A percentile compares a stretch with the other conserved stretches of the same genome.
Evolutionary conservation across 2,797 vertebrate genomes (phyloP).

Genomic region (Clarias laeviceps): DNA sequence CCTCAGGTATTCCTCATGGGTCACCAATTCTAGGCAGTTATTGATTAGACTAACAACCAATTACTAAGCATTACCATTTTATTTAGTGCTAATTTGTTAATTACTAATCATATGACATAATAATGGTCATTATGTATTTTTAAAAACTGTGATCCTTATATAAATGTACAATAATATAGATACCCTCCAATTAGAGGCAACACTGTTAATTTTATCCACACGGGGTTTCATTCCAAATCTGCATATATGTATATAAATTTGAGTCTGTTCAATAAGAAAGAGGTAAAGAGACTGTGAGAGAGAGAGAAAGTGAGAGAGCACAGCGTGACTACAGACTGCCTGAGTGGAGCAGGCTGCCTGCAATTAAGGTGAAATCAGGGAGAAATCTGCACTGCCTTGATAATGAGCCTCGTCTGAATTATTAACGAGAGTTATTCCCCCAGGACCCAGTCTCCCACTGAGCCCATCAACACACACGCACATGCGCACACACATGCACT

Average conservation of each 20-base stretch:
- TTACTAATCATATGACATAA: background rate
- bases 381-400: slow-evolving; percentile 84
- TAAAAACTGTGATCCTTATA: background rate
- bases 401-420: slow-evolving; percentile 86
- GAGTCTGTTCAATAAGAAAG: slow-evolving; percentile 23
- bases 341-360: slow-evolving; percentile 80
- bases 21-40: background rate
- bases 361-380: slow-evolving; percentile 86
- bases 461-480: slow-evolving; percentile 71
- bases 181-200: slow-evolving; percentile 1
- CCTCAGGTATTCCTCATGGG: background rate
- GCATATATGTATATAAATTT: slow-evolving; percentile 28
- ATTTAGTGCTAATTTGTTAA: slow-evolving; percentile 2
- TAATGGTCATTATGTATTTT: background rate
- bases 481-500: slow-evolving; percentile 50
- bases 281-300: slow-evolving; percentile 61
- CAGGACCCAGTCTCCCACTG: slow-evolving; percentile 76
- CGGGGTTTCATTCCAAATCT: slow-evolving; percentile 13
- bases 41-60: slow-evolving; percentile 14
- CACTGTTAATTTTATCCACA: slow-evolving; percentile 10
- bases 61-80: slow-evolving; percentile 7
- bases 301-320: slow-evolving; percentile 68
- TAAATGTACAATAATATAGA: slow-evolving; percentile 10
- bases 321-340: slow-evolving; percentile 78
- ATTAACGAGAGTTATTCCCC: slow-evolving; percentile 84